Evolutionary conservation across 1,140 invertebrate species (phyloP), one percentile per base, ranked within the genome.

Genomic region (Chymomyza costata): DNA sequence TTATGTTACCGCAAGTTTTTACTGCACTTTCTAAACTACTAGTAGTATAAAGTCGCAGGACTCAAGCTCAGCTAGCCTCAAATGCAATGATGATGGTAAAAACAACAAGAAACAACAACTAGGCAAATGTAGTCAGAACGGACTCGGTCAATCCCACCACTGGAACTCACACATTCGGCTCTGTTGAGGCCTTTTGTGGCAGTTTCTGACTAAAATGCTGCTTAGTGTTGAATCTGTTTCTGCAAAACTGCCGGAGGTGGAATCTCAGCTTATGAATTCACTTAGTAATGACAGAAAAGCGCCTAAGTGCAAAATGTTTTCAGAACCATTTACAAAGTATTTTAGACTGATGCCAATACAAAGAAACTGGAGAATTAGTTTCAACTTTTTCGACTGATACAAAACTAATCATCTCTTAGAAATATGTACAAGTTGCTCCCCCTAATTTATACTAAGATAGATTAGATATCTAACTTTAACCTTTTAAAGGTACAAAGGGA

Each of bases 1-100:
- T 71, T 80, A 80, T 73, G 73, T 64, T 52, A 80, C 73, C 73
- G 67, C 73, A 78, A 78, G 67, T 78, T 78, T 78, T 80, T 80
- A 78, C 73, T 78, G 73, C 73, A 80, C 73, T 80, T 78, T 71
- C 54, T 32, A 52, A 78, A 80, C 73, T 80, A 47, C 28, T 39
- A 37, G 53, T 15, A 60, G 44, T 38, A 25, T n/a, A n/a, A n/a
- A n/a, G n/a, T n/a, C n/a, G n/a, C 38, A 55, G 51, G 52, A 55
- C 57, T 60, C 32, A 17, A 25, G 16, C 30, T 34, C 13, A 11
- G 15, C 10, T 45, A 28, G 2, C 25, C n/a, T 16, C 28, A 17
- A n/a, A 40, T 41, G 13, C 10, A n/a, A 2, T 19, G 47, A 49
- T 51, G 37, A 49, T 51, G 37, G 41, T 37, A 55, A 63, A 54